Conservation (phyloP, 2,888 invertebrate genomes). For the Drosophila prolongata region DNA sequence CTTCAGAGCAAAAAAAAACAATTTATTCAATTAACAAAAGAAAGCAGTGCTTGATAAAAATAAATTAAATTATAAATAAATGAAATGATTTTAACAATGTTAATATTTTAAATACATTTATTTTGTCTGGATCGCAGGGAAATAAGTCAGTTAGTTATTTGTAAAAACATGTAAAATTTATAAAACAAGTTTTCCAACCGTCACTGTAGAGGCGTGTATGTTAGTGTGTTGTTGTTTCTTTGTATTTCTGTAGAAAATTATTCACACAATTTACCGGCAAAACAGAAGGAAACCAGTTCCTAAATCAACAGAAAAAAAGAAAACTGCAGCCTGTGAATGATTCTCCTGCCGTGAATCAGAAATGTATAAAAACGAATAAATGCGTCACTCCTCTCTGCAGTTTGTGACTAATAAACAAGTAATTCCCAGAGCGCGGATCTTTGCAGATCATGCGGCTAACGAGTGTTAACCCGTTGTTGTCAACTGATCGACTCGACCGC, state of each 20-base stretch:
- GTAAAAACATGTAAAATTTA: no score
- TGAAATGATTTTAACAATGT: no score
- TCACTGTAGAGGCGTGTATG: background rate
- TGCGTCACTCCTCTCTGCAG: slow-evolving; percentile 28
- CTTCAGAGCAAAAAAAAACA: no score
- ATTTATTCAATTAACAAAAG: no score
- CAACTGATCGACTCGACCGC: slow-evolving; percentile 12
- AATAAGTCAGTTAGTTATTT: no score
- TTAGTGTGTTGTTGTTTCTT: background rate
- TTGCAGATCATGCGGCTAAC: slow-evolving; percentile 25
- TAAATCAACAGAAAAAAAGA: slow-evolving; percentile 3
- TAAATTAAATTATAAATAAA: no score
- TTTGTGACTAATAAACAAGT: slow-evolving; percentile 33
- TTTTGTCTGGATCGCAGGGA: no score
- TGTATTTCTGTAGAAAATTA: slow-evolving; percentile 21
- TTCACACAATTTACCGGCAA: slow-evolving; percentile 28
- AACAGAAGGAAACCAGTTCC: slow-evolving; percentile 38
- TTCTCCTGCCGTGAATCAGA: slow-evolving; percentile 15
- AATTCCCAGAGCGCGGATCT: slow-evolving; percentile 28
- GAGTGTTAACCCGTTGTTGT: slow-evolving; percentile 37
- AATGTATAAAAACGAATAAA: slow-evolving; percentile 8
- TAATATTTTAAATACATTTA: no score
- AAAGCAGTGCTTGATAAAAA: no score
- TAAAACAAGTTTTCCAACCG: background rate
- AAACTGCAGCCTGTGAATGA: slow-evolving; percentile 20